Conservation (phyloP, 35 echinoderm and acorn worm species). For the Acanthaster planci region DNA sequence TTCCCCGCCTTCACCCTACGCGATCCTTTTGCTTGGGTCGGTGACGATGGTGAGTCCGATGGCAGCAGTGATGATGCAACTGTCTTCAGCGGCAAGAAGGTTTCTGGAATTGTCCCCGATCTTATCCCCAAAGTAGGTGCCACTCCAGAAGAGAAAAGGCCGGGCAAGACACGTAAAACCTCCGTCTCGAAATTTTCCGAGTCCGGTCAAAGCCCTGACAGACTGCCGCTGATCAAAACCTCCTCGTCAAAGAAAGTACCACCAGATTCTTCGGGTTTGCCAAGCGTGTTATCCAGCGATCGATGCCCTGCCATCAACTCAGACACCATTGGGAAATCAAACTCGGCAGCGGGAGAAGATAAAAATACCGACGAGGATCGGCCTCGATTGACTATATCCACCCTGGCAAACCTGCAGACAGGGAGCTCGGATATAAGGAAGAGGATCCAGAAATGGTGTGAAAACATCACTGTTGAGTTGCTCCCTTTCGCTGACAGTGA, state of each 20-base stretch:
- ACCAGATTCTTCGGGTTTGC: background rate
- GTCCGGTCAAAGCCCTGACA: background rate
- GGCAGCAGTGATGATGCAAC: background rate
- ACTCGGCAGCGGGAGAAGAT: background rate
- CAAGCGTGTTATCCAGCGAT: background rate
- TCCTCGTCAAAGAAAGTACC: background rate
- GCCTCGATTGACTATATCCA: background rate
- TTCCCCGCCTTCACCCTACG: background rate
- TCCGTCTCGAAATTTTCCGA: background rate
- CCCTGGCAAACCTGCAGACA: conserved; percentile 1
- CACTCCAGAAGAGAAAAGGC: background rate
- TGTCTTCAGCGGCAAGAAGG: background rate
- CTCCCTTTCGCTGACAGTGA: background rate
- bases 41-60: conserved; percentile 8
- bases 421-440: background rate
- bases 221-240: background rate
- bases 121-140: background rate
- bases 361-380: background rate
- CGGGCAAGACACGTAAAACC: background rate
- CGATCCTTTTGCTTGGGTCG: conserved; percentile 17
- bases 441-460: conserved; percentile 10
- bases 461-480: background rate
- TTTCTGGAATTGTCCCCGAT: background rate
- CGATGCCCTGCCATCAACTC: background rate
- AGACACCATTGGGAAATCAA: background rate